phyloP scores from a whole-genome alignment of 2,888 invertebrate genomes.

The Troglohyphantes excavatus region DNA sequence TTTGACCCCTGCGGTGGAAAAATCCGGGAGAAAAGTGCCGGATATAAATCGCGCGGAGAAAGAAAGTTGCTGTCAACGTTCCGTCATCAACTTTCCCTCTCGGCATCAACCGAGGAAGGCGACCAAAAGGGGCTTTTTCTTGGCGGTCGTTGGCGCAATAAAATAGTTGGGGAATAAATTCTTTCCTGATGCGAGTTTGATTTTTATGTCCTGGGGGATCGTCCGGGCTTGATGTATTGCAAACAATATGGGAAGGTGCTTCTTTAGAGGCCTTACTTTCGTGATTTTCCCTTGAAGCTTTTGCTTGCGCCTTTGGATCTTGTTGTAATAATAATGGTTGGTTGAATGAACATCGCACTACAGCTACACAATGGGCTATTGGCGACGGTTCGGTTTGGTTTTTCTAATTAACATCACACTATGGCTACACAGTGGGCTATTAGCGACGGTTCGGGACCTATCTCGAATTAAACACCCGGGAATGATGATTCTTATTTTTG shows the following conservation, averaged over 20 bases:
- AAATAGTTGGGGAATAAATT: conserved; percentile 54
- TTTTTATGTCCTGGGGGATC: conserved; percentile 19
- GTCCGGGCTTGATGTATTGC: conserved; percentile 34
- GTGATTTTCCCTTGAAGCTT: too few relatives aligned
- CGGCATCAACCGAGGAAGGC: conserved; percentile 44
- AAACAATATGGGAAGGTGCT: conserved; percentile 21
- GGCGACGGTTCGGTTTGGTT: too few relatives aligned
- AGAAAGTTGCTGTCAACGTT: conserved; percentile 60
- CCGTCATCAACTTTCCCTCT: conserved; percentile 63
- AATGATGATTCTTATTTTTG: too few relatives aligned
- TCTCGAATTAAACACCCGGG: too few relatives aligned
- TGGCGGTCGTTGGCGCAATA: conserved; percentile 38
- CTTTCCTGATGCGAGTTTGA: conserved; percentile 52
- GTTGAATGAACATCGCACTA: too few relatives aligned
- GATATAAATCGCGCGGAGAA: conserved; percentile 43
- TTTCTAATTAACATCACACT: too few relatives aligned
- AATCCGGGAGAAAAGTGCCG: conserved; percentile 47
- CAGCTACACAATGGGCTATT: too few relatives aligned
- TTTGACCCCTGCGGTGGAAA: conserved; percentile 33
- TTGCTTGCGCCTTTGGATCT: too few relatives aligned
- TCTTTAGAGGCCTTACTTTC: too few relatives aligned
- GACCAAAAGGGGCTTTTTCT: conserved; percentile 4
- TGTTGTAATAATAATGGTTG: too few relatives aligned
- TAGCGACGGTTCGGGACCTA: too few relatives aligned
- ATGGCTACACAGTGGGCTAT: too few relatives aligned